Percentiles rank a stretch among this genome's conserved stretches.
phyloP scores from a whole-genome alignment of 2,797 vertebrate species.

The Oreortyx pictus region DNA sequence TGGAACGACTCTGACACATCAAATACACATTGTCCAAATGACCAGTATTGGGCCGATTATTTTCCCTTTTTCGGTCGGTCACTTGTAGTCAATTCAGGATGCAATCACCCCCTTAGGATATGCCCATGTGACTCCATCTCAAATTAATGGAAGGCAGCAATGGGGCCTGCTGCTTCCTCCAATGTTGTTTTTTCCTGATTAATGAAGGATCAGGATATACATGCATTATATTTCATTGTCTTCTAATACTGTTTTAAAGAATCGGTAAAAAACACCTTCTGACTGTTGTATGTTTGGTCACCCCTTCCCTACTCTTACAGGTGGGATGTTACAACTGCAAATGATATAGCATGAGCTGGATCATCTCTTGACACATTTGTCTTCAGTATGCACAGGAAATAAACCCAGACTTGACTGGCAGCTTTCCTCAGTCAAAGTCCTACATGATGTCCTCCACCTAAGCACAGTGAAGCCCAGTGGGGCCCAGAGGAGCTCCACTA shows the following conservation, averaged over 20 bases:
- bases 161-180: neutral
- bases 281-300: no score
- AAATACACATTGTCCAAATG: constrained; percentile 78
- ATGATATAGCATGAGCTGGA: neutral
- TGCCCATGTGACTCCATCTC: neutral
- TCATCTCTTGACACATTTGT: neutral
- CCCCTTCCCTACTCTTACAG: no score
- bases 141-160: constrained; percentile 50
- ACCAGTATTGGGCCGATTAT: constrained; percentile 67
- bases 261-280: no score
- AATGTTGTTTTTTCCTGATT: constrained; percentile 20
- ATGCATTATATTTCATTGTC: neutral
- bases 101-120: constrained; percentile 27
- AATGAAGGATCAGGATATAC: constrained; percentile 21
- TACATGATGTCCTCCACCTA: neutral
- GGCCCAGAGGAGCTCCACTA: neutral
- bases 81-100: constrained; percentile 43
- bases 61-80: constrained; percentile 28
- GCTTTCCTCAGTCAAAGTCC: neutral
- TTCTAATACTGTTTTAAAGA: neutral
- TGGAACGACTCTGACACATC: constrained; percentile 73
- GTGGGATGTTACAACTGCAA: neutral
- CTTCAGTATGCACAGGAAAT: neutral
- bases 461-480: neutral
- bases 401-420: neutral